Base-by-base conservation (phyloP, 1,140 invertebrate genomes). In the Tetramorium simillimum region DNA sequence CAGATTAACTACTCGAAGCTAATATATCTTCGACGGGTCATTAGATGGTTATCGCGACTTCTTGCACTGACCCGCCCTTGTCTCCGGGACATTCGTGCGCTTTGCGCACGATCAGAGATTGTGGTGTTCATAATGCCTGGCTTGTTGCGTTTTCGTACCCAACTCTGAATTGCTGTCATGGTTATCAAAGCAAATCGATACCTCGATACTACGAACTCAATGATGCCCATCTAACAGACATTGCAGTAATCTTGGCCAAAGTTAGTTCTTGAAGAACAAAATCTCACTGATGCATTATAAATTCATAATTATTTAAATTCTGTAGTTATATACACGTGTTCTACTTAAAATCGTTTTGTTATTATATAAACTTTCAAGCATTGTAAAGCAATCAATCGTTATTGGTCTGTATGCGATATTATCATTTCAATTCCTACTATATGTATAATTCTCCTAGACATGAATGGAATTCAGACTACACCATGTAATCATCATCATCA, bases 21-120 rank as follows among this genome's bases (percentile, higher is more conserved):
- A 84, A 84, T 84, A 84, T 73, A 84, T 84, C 80, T 75, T 75
- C 53, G 80, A 60, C 80, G 69, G 43, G 53, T 84, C 80, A 60
- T 75, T 84, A 60, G 80, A 84, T 84, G 56, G 37, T 75, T 75
- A 84, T 84, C 69, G 40, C 53, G 53, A 12, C 40, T 84, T 28
- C 67, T 67, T 40, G 80, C 18, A 75, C 80, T 73, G 69, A 84
- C 43, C 53, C n/a, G 40, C 40, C 65, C 77, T 81, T 81, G 62
- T 67, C 77, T 46, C 24, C 51, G 67, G 18, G 14, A 82, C 53
- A 73, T 73, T 84, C n/a, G 53, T 46, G 21, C 21, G 37, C 14
- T 75, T 60, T 37, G 24, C 40, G 21, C 33, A 33, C 33, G 33
- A 33, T 49, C n/a, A 33, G 40, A 43, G 53, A 21, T 37, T 75